These are phyloP conservation scores for Heterodera filipjevi DNA, from an alignment of 2,888 invertebrate species.

Conservation along the genomic window DNA sequence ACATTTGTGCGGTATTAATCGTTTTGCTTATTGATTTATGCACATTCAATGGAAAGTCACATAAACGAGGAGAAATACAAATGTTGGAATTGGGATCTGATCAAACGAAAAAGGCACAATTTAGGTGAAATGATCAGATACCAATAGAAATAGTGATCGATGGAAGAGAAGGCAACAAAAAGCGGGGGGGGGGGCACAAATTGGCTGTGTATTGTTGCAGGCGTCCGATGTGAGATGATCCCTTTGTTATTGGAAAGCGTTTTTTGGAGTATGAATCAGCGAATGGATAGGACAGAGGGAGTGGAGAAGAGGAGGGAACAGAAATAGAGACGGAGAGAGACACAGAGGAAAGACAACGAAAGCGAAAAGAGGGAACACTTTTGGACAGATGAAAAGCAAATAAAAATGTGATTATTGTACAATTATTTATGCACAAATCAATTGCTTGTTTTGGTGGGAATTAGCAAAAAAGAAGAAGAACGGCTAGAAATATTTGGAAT, in stretches of 20 bases:
- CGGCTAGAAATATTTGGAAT: too few species aligned
- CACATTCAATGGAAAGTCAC: slow-evolving; percentile 3
- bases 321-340: neutral
- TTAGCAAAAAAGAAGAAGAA: too few species aligned
- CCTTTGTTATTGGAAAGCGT: neutral
- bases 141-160: neutral
- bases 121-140: neutral
- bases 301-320: neutral
- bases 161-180: neutral
- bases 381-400: too few species aligned
- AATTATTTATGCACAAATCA: too few species aligned
- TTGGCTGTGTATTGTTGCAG: too few species aligned
- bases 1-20: neutral
- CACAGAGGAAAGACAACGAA: neutral
- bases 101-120: neutral
- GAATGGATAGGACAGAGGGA: too few species aligned
- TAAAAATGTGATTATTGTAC: too few species aligned
- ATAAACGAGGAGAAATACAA: neutral
- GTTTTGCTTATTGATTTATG: neutral
- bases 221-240: neutral
- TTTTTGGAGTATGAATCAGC: neutral
- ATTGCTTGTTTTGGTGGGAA: too few species aligned
- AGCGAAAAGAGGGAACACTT: neutral
- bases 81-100: neutral
- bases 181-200: too few species aligned